Evolutionary conservation across 2,113 vertebrate species (phyloP), one percentile per base, ranked within the genome.

Genomic region (Corydoras sp.): DNA sequence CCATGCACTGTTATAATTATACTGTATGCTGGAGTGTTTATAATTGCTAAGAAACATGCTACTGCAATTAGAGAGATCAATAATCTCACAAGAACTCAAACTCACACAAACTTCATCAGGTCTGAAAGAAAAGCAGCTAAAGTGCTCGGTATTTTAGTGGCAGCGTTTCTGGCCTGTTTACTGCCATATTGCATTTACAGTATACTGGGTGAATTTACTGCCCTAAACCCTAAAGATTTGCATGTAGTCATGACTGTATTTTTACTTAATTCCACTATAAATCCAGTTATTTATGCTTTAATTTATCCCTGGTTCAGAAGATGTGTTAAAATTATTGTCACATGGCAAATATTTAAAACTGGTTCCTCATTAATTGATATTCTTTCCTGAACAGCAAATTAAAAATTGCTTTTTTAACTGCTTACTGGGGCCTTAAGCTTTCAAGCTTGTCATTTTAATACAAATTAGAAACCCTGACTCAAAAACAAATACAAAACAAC

Each of bases 291-390:
- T 59, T 82, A 82, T 63, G 78, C 67, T 29, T 64, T 80, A 9
- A 78, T 80, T 31, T 82, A 80, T 29, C 74, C 78, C 3, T 82
- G 78, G 81, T 82, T 82, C 69, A 70, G 75, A 18, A 78, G 59
- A 65, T 58, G 73, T 29, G 18, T 75, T 15, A 76, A 80, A 67
- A 24, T 75, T 7, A 75, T 77, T 82, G 49, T 92, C 5, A 77
- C 72, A n/a, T 24, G 61, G 31, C 24, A 64, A n/a, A 56, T 80
- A 62, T 80, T 74, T 14, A 65, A 54, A 7, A 58, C 49, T 5
- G 58, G 70, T 24, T 80, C 79, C 30, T 66, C 78, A 7, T 14
- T 80, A 5, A 71, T 74, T 3, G 71, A 74, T 66, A 67, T 80
- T 8, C 11, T 73, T 4, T 4, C 4, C 7, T 43, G 7, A 43